phyloP scores from a whole-genome alignment of 2,113 vertebrate species.

The Crotophaga sulcirostris region DNA sequence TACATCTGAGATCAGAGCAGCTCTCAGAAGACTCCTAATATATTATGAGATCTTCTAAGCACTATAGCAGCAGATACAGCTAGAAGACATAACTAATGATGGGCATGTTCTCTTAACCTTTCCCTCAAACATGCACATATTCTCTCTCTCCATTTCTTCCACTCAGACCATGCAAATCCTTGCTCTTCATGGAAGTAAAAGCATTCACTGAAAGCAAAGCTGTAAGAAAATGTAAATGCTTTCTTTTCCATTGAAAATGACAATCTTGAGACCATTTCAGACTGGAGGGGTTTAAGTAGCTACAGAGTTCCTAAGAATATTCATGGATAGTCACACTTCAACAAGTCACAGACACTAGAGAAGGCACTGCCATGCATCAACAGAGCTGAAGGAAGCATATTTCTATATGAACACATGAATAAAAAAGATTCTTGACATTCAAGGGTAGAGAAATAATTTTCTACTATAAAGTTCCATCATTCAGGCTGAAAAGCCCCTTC shows the following conservation, averaged over 20 bases:
- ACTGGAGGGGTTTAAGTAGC: not conserved
- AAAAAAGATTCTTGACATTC: slow-evolving; percentile 48
- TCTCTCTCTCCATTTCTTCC: not conserved
- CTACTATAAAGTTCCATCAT: not conserved
- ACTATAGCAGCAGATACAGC: not conserved
- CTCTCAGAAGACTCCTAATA: not conserved
- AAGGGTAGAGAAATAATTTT: slow-evolving; percentile 51
- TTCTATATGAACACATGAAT: slow-evolving; percentile 15
- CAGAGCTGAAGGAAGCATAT: slow-evolving; percentile 19
- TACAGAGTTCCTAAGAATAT: not conserved
- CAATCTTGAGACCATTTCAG: slow-evolving; percentile 5
- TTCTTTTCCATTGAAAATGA: not conserved
- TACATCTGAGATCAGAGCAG: not conserved
- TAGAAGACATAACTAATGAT: not conserved
- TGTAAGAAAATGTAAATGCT: not conserved
- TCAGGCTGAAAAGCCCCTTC: not conserved
- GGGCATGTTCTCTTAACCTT: not conserved
- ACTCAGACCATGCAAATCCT: not conserved
- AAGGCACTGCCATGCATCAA: not conserved
- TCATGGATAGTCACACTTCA: slow-evolving; percentile 8
- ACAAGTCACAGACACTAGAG: slow-evolving; percentile 10
- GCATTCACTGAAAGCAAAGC: slow-evolving; percentile 12
- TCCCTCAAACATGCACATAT: not conserved
- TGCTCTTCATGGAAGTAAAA: not conserved
- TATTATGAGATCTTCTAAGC: not conserved